phyloP scores from a whole-genome alignment of 2,888 invertebrate species.

The Chrysolina americana region DNA sequence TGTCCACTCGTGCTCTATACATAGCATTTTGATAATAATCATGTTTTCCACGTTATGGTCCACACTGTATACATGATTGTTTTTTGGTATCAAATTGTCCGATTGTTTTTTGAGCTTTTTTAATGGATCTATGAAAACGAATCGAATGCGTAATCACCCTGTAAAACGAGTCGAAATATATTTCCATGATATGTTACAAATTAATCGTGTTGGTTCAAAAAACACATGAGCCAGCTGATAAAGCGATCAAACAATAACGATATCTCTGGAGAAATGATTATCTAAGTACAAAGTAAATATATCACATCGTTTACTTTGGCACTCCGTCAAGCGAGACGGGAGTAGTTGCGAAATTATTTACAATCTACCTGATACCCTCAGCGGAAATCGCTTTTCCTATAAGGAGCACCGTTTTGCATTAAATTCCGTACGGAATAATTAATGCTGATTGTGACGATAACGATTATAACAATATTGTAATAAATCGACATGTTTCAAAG shows the following conservation, averaged over 20 bases:
- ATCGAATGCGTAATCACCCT: neutral
- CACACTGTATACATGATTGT: no score
- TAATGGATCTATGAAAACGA: no score
- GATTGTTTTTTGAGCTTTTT: no score
- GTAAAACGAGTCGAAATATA: neutral
- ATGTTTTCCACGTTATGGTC: no score
- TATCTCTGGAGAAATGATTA: conserved; percentile 23
- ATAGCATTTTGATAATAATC: no score
- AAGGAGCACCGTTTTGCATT: conserved; percentile 18
- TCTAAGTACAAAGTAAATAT: conserved; percentile 31
- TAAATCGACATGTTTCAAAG: conserved; percentile 41
- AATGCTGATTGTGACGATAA: conserved; percentile 21
- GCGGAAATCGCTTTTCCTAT: conserved; percentile 32
- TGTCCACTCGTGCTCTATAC: no score
- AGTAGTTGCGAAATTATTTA: conserved; percentile 38
- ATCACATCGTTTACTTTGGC: conserved; percentile 23
- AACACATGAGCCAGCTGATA: conserved; percentile 25
- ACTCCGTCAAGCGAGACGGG: conserved; percentile 14
- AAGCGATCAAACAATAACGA: conserved; percentile 33
- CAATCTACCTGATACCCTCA: conserved; percentile 40
- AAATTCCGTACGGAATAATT: conserved; percentile 8
- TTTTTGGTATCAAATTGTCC: no score
- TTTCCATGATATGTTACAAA: conserved; percentile 3
- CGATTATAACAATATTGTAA: conserved; percentile 23
- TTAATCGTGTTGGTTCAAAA: conserved; percentile 9